phyloP scores from a whole-genome alignment of 2,888 invertebrate species.

The Leptinotarsa peninsularis region DNA sequence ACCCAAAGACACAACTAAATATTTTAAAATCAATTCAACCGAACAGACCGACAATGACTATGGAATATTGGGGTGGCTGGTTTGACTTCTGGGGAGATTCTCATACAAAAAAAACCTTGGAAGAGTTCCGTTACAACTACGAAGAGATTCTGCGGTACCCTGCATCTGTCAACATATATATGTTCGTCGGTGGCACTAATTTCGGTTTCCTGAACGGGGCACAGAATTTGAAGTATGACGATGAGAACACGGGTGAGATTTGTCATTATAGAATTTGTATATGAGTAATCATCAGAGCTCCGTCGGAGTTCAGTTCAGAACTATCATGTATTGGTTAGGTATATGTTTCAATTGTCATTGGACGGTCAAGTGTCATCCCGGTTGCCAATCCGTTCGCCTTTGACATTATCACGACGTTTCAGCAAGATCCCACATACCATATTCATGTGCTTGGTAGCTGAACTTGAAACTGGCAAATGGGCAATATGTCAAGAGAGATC shows the following conservation, averaged over 20 bases:
- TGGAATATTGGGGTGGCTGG: constrained; percentile 73
- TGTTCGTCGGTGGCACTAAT: constrained; percentile 93
- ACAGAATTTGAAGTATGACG: constrained; percentile 41
- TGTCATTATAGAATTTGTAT: not conserved
- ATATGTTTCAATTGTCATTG: no score
- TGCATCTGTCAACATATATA: constrained; percentile 86
- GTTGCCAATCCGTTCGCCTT: no score
- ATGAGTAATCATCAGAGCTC: no score
- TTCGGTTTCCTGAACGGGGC: constrained; percentile 75
- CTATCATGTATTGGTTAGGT: no score
- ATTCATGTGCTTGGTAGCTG: no score
- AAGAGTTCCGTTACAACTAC: constrained; percentile 48
- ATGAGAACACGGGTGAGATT: constrained; percentile 35
- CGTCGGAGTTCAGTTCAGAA: no score
- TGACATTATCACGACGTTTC: no score
- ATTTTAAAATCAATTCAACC: constrained; percentile 65
- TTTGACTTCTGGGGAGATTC: constrained; percentile 69
- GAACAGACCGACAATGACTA: constrained; percentile 68
- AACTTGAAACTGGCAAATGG: no score
- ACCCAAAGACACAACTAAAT: constrained; percentile 64
- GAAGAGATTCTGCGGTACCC: constrained; percentile 56
- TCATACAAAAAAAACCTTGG: constrained; percentile 47
- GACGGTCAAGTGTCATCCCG: no score
- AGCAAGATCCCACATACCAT: no score
- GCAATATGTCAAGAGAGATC: no score